Evolutionary conservation across 2,888 invertebrate genomes (phyloP).

Genomic region (Cheilosia pagana): DNA sequence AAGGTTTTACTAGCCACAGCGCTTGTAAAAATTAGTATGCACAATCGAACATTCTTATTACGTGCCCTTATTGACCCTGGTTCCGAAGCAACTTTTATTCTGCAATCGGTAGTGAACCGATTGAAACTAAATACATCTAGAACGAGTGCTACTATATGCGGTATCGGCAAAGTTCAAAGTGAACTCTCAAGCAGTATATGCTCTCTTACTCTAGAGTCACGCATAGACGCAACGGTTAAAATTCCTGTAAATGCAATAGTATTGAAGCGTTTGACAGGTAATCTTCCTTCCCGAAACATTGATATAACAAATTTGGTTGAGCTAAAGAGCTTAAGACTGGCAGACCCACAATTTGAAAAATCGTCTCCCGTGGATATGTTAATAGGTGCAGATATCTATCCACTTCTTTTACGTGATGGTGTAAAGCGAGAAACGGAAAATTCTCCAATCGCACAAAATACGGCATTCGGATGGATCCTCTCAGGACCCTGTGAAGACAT

Average conservation of each 20-base stretch:
- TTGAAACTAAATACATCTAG: conserved; percentile 1
- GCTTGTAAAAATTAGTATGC: too few relatives aligned
- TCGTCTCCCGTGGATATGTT: conserved; percentile 33
- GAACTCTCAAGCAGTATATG: conserved; percentile 8
- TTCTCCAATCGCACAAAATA: conserved; percentile 26
- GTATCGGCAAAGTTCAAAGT: conserved; percentile 24
- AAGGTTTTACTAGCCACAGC: conserved; percentile 36
- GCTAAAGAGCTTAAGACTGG: conserved; percentile 29
- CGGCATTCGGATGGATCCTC: conserved; percentile 27
- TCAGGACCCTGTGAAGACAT: conserved; percentile 16
- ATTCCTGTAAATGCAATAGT: too few relatives aligned
- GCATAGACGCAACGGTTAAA: too few relatives aligned
- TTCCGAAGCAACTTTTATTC: too few relatives aligned
- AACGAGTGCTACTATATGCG: conserved; percentile 8
- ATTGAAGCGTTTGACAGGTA: too few relatives aligned
- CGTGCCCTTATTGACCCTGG: conserved; percentile 25
- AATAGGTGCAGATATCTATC: too few relatives aligned
- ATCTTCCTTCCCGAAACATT: conserved; percentile 27
- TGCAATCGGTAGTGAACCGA: conserved; percentile 23
- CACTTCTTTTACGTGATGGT: too few relatives aligned
- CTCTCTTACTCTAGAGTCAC: too few relatives aligned
- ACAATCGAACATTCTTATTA: too few relatives aligned
- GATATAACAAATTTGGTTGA: conserved; percentile 26
- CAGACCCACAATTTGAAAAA: conserved; percentile 35
- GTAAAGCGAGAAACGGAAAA: neutral